These are phyloP conservation scores for Muscicapa adusta DNA, from an alignment of 2,113 vertebrate species.

Conservation along the genomic window DNA sequence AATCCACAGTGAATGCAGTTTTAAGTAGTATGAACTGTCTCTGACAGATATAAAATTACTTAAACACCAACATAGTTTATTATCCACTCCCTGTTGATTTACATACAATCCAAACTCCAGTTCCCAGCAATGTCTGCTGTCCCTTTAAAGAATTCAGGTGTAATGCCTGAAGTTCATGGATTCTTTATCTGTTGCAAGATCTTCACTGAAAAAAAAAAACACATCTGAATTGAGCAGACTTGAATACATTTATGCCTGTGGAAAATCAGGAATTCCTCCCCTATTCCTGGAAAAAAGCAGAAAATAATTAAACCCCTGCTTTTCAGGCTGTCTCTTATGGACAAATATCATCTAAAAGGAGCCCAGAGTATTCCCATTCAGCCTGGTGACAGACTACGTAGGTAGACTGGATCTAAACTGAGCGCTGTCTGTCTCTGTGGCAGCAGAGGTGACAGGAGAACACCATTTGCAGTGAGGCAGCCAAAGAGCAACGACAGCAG, in stretches of 20 bases:
- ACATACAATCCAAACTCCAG: background rate
- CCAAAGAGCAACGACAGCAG: slow-evolving; percentile 30
- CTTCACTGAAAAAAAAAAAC: background rate
- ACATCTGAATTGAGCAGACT: background rate
- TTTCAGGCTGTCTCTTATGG: slow-evolving; percentile 1
- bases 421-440: slow-evolving; percentile 33
- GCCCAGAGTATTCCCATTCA: background rate
- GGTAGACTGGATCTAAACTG: background rate
- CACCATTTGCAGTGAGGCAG: slow-evolving; percentile 30
- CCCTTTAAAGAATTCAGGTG: background rate
- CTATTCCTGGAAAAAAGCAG: slow-evolving; percentile 36
- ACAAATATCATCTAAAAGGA: background rate
- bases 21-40: background rate
- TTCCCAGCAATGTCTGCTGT: background rate
- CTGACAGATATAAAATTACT: background rate
- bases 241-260: background rate
- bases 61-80: background rate
- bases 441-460: slow-evolving; percentile 31
- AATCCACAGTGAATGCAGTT: background rate
- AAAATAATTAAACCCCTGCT: background rate
- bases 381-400: background rate
- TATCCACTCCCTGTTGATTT: background rate
- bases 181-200: background rate
- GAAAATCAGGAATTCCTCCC: slow-evolving; percentile 5
- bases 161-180: background rate